These are phyloP conservation scores for Mimumesa dahlbomi DNA, from an alignment of 2,888 invertebrate genomes.

Conservation along the genomic window DNA sequence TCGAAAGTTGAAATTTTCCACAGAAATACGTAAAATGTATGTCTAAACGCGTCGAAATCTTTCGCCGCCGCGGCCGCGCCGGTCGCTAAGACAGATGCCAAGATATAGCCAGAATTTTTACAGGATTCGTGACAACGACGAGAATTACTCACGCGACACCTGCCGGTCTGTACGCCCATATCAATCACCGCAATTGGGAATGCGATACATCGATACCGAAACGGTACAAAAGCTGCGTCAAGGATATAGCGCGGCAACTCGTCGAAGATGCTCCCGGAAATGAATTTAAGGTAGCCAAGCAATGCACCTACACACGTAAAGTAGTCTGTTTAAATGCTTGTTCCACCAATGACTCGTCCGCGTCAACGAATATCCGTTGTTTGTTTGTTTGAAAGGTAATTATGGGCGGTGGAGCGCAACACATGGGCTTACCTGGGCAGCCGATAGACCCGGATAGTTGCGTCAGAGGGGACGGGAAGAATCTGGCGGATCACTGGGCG, in stretches of 20 bases:
- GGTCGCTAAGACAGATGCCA: no score
- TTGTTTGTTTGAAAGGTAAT: no score
- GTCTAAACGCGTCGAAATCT: no score
- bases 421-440: conserved; percentile 73
- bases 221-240: conserved; percentile 77
- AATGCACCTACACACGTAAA: no score
- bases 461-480: conserved; percentile 81
- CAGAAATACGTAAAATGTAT: no score
- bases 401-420: conserved; percentile 84
- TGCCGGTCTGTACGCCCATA: conserved; percentile 83
- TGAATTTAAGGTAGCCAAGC: conserved; percentile 82
- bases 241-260: conserved; percentile 85
- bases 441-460: conserved; percentile 78
- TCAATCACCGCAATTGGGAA: conserved; percentile 83
- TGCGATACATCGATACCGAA: conserved; percentile 80
- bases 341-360: no score
- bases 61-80: neutral
- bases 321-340: no score
- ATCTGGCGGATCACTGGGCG: conserved; percentile 83
- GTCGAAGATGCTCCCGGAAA: conserved; percentile 84
- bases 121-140: conserved; percentile 85
- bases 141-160: conserved; percentile 86
- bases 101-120: no score
- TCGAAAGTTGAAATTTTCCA: no score
- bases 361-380: no score